A percentile compares a stretch with the other conserved stretches of the same genome.
phyloP scores from a whole-genome alignment of 2,888 invertebrate species.

The Thymelicus acteon region DNA sequence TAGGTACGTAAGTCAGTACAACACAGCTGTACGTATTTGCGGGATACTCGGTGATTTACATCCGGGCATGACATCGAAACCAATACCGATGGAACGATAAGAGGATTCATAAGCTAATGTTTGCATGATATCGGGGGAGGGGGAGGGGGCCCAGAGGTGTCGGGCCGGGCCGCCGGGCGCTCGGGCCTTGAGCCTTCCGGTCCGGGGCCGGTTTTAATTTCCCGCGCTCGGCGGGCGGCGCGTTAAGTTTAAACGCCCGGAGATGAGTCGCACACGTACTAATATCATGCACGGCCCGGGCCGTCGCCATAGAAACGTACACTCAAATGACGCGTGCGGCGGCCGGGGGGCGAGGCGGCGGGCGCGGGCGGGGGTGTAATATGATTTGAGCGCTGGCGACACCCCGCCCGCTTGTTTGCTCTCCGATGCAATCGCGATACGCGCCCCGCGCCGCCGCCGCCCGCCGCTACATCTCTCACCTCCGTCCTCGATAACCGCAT shows the following conservation, averaged over 20 bases:
- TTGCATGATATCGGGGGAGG: conserved; percentile 39
- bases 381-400: conserved; percentile 82
- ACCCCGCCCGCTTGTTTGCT: conserved; percentile 83
- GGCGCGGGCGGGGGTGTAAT: conserved; percentile 65
- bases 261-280: conserved; percentile 82
- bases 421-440: conserved; percentile 85
- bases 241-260: conserved; percentile 81
- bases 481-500: conserved; percentile 82
- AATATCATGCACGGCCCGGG: conserved; percentile 86
- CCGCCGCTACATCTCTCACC: conserved; percentile 75
- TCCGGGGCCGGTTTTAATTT: conserved; percentile 82
- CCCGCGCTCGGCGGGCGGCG: conserved; percentile 65
- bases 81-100: conserved; percentile 35
- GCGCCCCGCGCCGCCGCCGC: conserved; percentile 53
- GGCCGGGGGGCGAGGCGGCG: conserved; percentile 68
- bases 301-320: conserved; percentile 88
- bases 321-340: conserved; percentile 88
- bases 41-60: conserved; percentile 12
- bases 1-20: no score
- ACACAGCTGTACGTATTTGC: neutral
- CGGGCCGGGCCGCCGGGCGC: no score
- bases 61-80: conserved; percentile 27
- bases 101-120: conserved; percentile 41
- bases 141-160: conserved; percentile 31
- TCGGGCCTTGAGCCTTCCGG: conserved; percentile 67